phyloP scores from a whole-genome alignment of 2,888 invertebrate species.

The Orthonevra nobilis region DNA sequence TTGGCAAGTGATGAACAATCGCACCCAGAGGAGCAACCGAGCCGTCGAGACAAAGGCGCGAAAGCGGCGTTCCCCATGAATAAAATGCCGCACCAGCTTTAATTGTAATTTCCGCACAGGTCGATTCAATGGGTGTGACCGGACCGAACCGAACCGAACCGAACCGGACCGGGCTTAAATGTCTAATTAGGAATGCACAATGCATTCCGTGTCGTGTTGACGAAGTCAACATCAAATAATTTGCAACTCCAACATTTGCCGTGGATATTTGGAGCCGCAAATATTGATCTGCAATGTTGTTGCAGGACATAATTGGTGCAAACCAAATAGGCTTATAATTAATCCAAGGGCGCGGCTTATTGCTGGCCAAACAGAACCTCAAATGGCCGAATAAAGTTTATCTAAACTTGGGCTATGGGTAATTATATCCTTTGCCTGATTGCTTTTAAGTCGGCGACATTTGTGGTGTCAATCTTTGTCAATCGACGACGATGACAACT shows the following conservation, averaged over 20 bases:
- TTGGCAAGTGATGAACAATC: neutral
- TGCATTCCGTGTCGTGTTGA: conserved; percentile 25
- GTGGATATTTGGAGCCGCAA: conserved; percentile 32
- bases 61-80: neutral
- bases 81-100: neutral
- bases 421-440: too few species aligned
- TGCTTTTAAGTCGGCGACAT: too few species aligned
- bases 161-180: too few species aligned
- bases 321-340: conserved; percentile 23
- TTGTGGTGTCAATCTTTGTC: conserved; percentile 8
- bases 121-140: neutral
- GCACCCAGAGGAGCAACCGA: too few species aligned
- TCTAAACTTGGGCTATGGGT: neutral
- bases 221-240: conserved; percentile 30
- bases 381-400: neutral
- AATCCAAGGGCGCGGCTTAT: too few species aligned
- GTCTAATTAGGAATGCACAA: conserved; percentile 21
- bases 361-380: neutral
- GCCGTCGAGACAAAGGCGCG: neutral
- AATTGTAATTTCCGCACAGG: neutral
- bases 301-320: neutral
- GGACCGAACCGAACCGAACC: too few species aligned
- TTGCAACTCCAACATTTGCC: conserved; percentile 30
- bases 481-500: neutral
- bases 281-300: conserved; percentile 38